Conservation (phyloP, 92 coral and sea anemone species). For the Umimayanthus kanabou region DNA sequence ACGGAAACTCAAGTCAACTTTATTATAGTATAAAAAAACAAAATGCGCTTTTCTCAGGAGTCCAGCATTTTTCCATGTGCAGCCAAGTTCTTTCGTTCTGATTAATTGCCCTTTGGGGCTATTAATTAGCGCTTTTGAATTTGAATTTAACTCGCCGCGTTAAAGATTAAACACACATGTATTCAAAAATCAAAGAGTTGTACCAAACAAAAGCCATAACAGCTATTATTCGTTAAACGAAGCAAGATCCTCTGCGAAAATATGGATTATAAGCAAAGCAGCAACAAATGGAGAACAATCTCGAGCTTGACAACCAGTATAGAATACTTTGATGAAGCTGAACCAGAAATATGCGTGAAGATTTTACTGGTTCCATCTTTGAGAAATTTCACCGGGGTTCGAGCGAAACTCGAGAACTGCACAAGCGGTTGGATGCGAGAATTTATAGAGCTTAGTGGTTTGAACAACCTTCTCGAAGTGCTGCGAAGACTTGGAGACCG, state of each 20-base stretch:
- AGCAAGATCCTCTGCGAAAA: neutral
- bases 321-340: slow-evolving; percentile 57
- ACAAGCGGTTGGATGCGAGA: slow-evolving; percentile 74
- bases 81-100: neutral
- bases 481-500: slow-evolving; percentile 56
- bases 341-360: slow-evolving; percentile 76
- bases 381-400: slow-evolving; percentile 71
- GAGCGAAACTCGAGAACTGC: slow-evolving; percentile 67
- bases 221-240: neutral
- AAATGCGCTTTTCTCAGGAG: neutral
- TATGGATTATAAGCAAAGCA: slow-evolving; percentile 1
- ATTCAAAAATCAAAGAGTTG: neutral
- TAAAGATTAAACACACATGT: neutral
- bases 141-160: neutral
- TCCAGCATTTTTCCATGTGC: neutral
- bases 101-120: neutral
- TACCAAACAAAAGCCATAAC: neutral
- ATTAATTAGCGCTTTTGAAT: slow-evolving; percentile 1
- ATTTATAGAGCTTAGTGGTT: slow-evolving; percentile 79
- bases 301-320: slow-evolving; percentile 32
- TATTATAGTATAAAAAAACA: neutral
- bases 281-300: slow-evolving; percentile 43
- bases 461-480: slow-evolving; percentile 62
- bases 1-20: neutral
- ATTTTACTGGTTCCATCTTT: slow-evolving; percentile 69